These are phyloP conservation scores for Dynastes hyllus DNA, from an alignment of 2,888 invertebrate species.

Conservation along the genomic window DNA sequence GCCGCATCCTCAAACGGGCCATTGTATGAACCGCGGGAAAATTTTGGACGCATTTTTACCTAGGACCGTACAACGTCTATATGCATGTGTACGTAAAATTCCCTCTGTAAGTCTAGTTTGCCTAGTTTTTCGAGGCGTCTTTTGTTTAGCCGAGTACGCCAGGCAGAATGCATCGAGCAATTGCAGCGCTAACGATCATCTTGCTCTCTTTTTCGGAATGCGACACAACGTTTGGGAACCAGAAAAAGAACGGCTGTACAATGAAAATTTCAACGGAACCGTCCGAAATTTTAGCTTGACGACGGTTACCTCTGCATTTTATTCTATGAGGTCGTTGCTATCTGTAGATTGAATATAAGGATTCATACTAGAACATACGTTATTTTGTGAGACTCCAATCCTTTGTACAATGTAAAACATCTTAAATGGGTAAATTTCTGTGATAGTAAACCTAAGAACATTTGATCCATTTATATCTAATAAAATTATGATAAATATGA, in stretches of 20 bases:
- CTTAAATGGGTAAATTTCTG: no score
- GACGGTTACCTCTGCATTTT: background rate
- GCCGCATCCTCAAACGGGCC: slow-evolving; percentile 59
- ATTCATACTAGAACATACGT: background rate
- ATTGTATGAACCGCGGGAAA: slow-evolving; percentile 58
- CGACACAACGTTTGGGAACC: slow-evolving; percentile 14
- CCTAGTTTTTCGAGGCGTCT: slow-evolving; percentile 47
- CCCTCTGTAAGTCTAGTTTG: slow-evolving; percentile 48
- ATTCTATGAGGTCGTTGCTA: background rate
- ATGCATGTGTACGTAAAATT: slow-evolving; percentile 21
- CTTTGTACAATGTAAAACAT: no score
- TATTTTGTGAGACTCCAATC: no score
- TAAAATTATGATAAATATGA: no score
- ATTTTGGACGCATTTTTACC: slow-evolving; percentile 38
- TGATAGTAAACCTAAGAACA: no score
- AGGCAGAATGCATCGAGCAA: slow-evolving; percentile 30
- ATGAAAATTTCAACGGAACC: slow-evolving; percentile 42
- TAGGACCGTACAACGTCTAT: slow-evolving; percentile 8
- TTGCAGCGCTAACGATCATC: slow-evolving; percentile 50
- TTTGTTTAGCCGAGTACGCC: slow-evolving; percentile 43
- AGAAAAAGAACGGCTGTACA: slow-evolving; percentile 27
- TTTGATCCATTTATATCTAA: no score
- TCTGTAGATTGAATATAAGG: background rate
- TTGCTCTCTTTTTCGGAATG: slow-evolving; percentile 17
- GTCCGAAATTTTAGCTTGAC: slow-evolving; percentile 1